phyloP scores from a whole-genome alignment of 2,113 vertebrate genomes.

The Xenotilapia leptura region DNA sequence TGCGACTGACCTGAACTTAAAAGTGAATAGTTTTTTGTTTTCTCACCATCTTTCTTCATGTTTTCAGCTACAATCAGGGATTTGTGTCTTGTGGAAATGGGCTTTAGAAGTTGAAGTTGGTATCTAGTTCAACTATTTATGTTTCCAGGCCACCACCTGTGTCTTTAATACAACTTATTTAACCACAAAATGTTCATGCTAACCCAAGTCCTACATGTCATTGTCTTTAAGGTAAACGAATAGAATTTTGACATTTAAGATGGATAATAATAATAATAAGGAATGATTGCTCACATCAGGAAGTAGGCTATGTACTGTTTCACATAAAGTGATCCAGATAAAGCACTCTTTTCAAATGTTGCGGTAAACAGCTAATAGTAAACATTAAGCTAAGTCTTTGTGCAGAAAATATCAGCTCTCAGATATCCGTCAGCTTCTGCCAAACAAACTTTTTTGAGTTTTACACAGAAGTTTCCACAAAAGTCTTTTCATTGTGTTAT shows the following conservation, averaged over 20 bases:
- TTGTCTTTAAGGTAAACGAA: not conserved
- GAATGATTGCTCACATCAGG: not conserved
- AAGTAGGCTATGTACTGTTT: not conserved
- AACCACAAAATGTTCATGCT: not conserved
- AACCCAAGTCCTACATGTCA: not conserved
- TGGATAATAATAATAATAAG: not conserved
- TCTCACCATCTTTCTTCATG: not conserved
- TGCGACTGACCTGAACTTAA: not conserved
- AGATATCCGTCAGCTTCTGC: not conserved
- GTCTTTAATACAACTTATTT: not conserved
- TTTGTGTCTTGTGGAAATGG: not conserved
- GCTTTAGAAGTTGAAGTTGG: not conserved
- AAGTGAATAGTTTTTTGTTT: not conserved
- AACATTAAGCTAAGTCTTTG: not conserved
- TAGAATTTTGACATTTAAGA: not conserved
- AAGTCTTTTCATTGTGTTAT: not conserved
- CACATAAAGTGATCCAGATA: not conserved
- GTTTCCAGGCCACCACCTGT: not conserved
- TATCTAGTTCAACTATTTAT: not conserved
- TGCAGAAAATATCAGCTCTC: not conserved
- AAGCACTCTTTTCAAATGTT: not conserved
- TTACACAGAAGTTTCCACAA: not conserved
- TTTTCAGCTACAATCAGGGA: not conserved
- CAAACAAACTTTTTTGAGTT: not conserved
- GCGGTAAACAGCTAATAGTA: not conserved